phyloP scores from a whole-genome alignment of 2,113 vertebrate species.

The Gavia stellata region DNA sequence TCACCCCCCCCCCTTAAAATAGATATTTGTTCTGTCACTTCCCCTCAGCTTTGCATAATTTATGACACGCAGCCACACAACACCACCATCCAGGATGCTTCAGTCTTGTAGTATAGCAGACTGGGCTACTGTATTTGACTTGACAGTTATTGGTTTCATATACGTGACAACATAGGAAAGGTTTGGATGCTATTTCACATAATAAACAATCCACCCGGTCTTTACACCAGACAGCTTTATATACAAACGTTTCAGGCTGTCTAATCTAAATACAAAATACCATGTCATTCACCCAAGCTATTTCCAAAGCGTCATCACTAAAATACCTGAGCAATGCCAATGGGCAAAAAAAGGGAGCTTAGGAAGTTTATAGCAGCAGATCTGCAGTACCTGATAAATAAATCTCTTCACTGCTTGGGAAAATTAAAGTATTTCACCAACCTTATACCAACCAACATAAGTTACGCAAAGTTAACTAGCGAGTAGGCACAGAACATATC shows the following conservation, averaged over 20 bases:
- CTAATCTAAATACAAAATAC: neutral
- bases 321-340: neutral
- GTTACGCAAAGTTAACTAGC: neutral
- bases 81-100: neutral
- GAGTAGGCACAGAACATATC: neutral
- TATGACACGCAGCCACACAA: neutral
- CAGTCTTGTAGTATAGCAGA: neutral
- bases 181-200: neutral
- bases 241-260: neutral
- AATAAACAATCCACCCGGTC: neutral
- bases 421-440: neutral
- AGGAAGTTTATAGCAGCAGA: neutral
- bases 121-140: neutral
- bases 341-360: neutral
- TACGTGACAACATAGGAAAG: neutral
- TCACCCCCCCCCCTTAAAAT: neutral
- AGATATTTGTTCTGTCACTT: slow-evolving; percentile 7
- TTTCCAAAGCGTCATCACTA: neutral
- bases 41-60: neutral
- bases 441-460: neutral
- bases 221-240: neutral
- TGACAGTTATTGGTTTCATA: neutral
- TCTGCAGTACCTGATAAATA: neutral
- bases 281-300: neutral
- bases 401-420: neutral